These are phyloP conservation scores for Tetranychus piercei DNA, from an alignment of 2,888 invertebrate genomes.

Conservation along the genomic window DNA sequence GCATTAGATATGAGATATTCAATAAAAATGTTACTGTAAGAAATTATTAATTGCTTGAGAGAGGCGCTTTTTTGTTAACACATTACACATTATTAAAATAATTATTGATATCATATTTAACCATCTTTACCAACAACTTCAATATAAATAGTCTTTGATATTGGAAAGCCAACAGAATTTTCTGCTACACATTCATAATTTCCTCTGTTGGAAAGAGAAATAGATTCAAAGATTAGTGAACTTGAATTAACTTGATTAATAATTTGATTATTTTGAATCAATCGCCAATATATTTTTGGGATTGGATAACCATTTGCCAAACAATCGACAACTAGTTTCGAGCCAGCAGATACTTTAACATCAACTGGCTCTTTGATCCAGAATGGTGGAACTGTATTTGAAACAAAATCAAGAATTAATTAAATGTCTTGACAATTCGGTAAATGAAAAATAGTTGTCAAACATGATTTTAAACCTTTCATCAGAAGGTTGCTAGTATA, in stretches of 20 bases:
- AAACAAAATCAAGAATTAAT: background rate
- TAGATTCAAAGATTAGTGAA: background rate
- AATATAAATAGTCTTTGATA: conserved; percentile 17
- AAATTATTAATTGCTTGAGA: background rate
- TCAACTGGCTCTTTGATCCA: conserved; percentile 24
- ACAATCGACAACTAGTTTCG: conserved; percentile 12
- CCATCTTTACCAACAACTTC: conserved; percentile 16
- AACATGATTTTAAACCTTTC: background rate
- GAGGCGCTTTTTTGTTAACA: too few relatives aligned
- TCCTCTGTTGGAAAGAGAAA: conserved; percentile 1
- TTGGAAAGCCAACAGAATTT: conserved; percentile 17
- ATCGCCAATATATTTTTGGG: conserved; percentile 22
- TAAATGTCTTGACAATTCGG: background rate
- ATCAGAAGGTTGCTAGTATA: conserved; percentile 2
- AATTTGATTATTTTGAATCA: background rate
- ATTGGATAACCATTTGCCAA: conserved; percentile 18
- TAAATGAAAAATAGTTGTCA: background rate
- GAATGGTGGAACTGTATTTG: conserved; percentile 22
- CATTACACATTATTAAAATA: too few relatives aligned
- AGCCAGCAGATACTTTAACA: conserved; percentile 16
- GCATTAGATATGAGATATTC: background rate
- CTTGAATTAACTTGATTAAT: background rate
- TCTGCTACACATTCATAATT: conserved; percentile 19
- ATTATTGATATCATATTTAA: background rate
- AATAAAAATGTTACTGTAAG: background rate